phyloP scores from a whole-genome alignment of 2,888 invertebrate species.

The Ceraclea dissimilis region DNA sequence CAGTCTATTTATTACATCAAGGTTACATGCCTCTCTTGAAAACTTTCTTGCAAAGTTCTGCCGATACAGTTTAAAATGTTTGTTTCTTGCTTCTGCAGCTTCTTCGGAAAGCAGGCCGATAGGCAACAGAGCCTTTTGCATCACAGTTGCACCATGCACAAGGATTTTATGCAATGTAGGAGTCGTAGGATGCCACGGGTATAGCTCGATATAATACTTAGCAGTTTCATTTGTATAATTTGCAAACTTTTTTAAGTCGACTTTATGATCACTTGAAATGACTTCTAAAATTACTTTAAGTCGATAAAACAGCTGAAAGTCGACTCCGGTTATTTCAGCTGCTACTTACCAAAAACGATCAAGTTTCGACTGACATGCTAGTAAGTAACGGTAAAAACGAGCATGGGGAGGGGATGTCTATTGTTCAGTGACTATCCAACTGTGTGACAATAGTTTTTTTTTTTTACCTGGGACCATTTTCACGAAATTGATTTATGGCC shows the following conservation, averaged over 20 bases:
- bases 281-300: conserved; percentile 1
- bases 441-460: too few relatives aligned
- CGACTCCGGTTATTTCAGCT: background rate
- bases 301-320: background rate
- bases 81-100: conserved; percentile 19
- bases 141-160: conserved; percentile 26
- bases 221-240: conserved; percentile 19
- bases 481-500: too few relatives aligned
- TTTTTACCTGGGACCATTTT: too few relatives aligned
- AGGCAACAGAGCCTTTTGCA: conserved; percentile 28
- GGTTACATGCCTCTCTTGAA: conserved; percentile 8
- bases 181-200: conserved; percentile 29
- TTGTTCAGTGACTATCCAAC: too few relatives aligned
- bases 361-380: too few relatives aligned
- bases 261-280: background rate
- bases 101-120: conserved; percentile 29
- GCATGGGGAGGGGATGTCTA: too few relatives aligned
- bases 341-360: background rate
- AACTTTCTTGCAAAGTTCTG: conserved; percentile 7
- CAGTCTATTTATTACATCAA: conserved; percentile 8
- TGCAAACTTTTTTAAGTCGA: conserved; percentile 1
- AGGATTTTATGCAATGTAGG: conserved; percentile 29
- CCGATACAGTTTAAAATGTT: conserved; percentile 28
- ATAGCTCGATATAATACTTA: conserved; percentile 26
- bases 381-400: too few relatives aligned